A percentile compares a stretch with the other conserved stretches of the same genome.
phyloP scores from a whole-genome alignment of 2,797 vertebrate species.

The Sparidentex hasta region DNA sequence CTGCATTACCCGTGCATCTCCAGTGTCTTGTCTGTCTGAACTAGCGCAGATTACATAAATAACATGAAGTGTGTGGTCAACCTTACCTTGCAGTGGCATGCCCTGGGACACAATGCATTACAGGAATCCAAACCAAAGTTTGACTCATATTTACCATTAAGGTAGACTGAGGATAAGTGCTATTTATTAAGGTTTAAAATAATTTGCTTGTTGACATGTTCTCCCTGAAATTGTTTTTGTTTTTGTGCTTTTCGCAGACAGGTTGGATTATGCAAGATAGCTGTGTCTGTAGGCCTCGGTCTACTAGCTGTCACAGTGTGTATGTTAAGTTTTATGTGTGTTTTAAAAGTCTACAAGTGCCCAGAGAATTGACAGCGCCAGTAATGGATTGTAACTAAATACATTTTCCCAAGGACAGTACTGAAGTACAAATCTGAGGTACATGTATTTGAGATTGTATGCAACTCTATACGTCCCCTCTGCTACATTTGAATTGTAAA shows the following conservation, averaged over 20 bases:
- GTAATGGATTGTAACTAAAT: too few relatives aligned
- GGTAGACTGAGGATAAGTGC: neutral
- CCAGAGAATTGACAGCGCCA: slow-evolving; percentile 28
- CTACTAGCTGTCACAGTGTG: neutral
- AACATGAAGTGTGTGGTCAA: slow-evolving; percentile 13
- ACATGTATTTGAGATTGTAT: too few relatives aligned
- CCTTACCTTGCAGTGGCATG: slow-evolving; percentile 1
- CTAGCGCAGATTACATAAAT: slow-evolving; percentile 20
- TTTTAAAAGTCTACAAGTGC: slow-evolving; percentile 52
- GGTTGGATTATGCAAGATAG: slow-evolving; percentile 9
- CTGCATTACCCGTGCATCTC: slow-evolving; percentile 34
- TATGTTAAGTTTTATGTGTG: slow-evolving; percentile 22
- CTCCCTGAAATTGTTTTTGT: neutral
- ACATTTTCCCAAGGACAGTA: too few relatives aligned
- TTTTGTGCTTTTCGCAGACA: neutral
- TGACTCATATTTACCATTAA: slow-evolving; percentile 10
- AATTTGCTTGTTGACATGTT: neutral
- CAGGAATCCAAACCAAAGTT: neutral
- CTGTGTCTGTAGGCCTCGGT: neutral
- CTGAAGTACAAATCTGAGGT: too few relatives aligned
- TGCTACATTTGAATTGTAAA: too few relatives aligned
- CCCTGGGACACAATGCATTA: slow-evolving; percentile 10
- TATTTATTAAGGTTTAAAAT: neutral
- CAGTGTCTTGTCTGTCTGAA: slow-evolving; percentile 29
- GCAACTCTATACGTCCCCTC: too few relatives aligned